Percentiles rank a stretch among this genome's conserved stretches.
Conservation (phyloP, 2,888 invertebrate genomes). For the Acutogordius australiensis region DNA sequence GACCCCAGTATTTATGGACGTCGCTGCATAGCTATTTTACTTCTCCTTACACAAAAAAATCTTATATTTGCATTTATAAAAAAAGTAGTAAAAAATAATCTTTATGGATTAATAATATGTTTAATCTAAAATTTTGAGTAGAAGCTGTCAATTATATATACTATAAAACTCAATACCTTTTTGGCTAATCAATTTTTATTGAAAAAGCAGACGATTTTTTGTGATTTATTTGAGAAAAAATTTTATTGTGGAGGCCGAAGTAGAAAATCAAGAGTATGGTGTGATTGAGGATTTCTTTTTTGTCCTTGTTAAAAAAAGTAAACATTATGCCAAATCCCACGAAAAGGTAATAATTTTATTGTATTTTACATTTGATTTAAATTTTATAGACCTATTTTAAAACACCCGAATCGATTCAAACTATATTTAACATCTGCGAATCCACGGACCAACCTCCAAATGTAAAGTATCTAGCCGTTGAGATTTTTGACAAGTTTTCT, state of each 20-base stretch:
- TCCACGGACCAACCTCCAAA: not conserved
- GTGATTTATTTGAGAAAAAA: not conserved
- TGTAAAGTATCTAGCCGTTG: constrained; percentile 10
- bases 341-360: constrained; percentile 3
- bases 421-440: constrained; percentile 7
- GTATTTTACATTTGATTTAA: not conserved
- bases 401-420: not conserved
- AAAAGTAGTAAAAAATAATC: too few relatives aligned
- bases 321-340: not conserved
- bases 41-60: too few relatives aligned
- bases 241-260: not conserved
- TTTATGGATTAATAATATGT: too few relatives aligned
- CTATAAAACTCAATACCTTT: too few relatives aligned
- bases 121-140: too few relatives aligned
- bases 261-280: not conserved
- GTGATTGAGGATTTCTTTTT: constrained; percentile 8
- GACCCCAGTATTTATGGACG: too few relatives aligned
- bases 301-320: not conserved
- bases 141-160: too few relatives aligned
- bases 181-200: too few relatives aligned
- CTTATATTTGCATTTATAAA: too few relatives aligned
- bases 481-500: constrained; percentile 1
- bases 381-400: constrained; percentile 5
- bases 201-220: constrained; percentile 11
- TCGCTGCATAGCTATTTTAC: too few relatives aligned